Base-by-base conservation (phyloP, 2,888 invertebrate species). In the Syritta pipiens region DNA sequence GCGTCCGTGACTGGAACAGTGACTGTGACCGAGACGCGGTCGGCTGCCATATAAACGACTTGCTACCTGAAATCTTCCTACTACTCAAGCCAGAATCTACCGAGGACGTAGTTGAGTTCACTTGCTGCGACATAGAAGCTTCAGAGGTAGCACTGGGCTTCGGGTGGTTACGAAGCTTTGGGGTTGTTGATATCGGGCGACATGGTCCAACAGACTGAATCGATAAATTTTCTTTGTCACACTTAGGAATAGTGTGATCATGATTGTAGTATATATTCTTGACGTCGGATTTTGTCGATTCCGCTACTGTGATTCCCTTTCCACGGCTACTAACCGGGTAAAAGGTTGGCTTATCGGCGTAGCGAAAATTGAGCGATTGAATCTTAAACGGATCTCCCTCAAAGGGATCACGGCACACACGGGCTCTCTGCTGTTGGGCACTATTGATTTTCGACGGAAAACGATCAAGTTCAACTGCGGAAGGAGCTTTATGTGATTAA, bases 321-420 rank as follows among this genome's bases (percentile, higher is more conserved):
- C 53, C 19, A 2, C 37, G 40, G 44, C 30, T 35, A 6, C 32
- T 42, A 6, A 71, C 14, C 9, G 69, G 51, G 7, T 51, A 46
- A 3, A 62, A 68, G 6, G 6, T 4, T 0, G 86, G 86, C 7
- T 84, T 81, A 0, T 86, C 86, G 17, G 87, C 87, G 72, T 87
- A 87, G 2, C 82, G 86, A 71, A 87, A 87, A 49, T 85, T 86
- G 46, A 85, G 85, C 35, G 87, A 87, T 44, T 87, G 85, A 59
- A 85, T 84, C 84, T 87, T 87, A 62, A 87, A 87, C 1, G 87
- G 87, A 81, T 87, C 87, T 10, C 84, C 84, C 69, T 82, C 83
- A 49, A 87, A 87, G 5, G 83, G 82, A 77, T 87, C 87, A n/a
- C 44, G 17, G 2, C 51, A 53, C 7, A 26, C 72, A 19, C 17